Conservation (phyloP, 2,113 vertebrate genomes). For the Daboia siamensis region DNA sequence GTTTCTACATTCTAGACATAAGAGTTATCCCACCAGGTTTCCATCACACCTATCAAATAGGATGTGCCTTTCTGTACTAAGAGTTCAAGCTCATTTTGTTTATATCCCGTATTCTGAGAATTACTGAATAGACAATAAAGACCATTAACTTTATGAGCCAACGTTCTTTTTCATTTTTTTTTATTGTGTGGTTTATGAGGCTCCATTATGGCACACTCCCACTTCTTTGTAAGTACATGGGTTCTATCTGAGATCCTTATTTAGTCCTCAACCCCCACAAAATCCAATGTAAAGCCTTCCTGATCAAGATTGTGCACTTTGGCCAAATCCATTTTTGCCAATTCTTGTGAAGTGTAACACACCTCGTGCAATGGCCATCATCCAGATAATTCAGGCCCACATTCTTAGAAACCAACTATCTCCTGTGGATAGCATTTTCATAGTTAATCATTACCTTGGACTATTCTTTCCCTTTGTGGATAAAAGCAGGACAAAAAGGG, state of each 20-base stretch:
- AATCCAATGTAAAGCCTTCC: not conserved
- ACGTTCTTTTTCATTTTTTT: not conserved
- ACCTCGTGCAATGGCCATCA: not conserved
- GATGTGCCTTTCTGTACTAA: not conserved
- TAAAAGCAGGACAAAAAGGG: not conserved
- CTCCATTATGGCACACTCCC: not conserved
- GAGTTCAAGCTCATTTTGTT: not conserved
- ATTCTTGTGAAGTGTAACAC: not conserved
- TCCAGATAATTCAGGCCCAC: not conserved
- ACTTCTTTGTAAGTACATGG: not conserved
- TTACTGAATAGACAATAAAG: not conserved
- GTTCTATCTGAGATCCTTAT: not conserved
- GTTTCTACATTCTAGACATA: not conserved
- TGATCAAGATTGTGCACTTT: not conserved
- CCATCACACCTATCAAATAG: not conserved
- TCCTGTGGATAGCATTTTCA: not conserved
- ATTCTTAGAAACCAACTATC: not conserved
- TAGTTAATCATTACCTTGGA: not conserved
- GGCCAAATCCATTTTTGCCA: not conserved
- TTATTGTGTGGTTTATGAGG: not conserved
- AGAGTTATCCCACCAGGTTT: not conserved
- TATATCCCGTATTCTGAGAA: not conserved
- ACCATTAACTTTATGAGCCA: not conserved
- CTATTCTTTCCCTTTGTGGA: not conserved
- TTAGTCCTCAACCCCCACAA: not conserved